These are phyloP conservation scores for Lasiommata megera DNA, from an alignment of 2,888 invertebrate species.

Conservation along the genomic window DNA sequence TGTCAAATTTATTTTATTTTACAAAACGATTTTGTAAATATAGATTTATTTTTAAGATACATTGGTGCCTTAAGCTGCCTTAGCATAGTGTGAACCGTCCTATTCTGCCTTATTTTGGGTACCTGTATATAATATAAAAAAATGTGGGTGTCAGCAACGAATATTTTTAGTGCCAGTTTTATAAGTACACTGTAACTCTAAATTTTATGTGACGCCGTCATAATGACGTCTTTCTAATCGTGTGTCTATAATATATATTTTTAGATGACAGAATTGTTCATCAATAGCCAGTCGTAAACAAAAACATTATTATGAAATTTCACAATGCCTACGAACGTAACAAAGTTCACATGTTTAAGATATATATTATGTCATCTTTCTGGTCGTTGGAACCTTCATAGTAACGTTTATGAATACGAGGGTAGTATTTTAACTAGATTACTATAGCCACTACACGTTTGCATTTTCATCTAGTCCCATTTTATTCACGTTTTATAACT, in stretches of 20 bases:
- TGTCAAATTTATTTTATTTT: slow-evolving; percentile 24
- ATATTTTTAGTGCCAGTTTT: slow-evolving; percentile 66
- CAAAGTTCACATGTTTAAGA: no score
- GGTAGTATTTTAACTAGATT: slow-evolving; percentile 14
- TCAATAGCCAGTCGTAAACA: neutral
- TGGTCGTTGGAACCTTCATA: no score
- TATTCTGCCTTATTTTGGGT: slow-evolving; percentile 56
- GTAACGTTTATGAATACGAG: neutral
- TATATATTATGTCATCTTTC: neutral
- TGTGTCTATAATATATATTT: slow-evolving; percentile 20
- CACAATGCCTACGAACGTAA: neutral
- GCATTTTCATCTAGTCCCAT: slow-evolving; percentile 63
- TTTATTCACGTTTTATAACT: slow-evolving; percentile 39
- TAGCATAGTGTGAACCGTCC: slow-evolving; percentile 70
- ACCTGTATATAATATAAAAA: slow-evolving; percentile 39
- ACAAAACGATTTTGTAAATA: slow-evolving; percentile 29
- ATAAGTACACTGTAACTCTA: slow-evolving; percentile 33
- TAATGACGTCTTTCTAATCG: slow-evolving; percentile 7
- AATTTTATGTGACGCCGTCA: slow-evolving; percentile 5
- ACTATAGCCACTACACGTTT: slow-evolving; percentile 38
- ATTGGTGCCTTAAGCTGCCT: slow-evolving; percentile 71
- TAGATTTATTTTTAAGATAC: slow-evolving; percentile 33
- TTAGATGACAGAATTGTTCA: slow-evolving; percentile 6
- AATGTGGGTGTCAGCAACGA: slow-evolving; percentile 67
- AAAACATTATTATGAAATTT: neutral